phyloP scores from a whole-genome alignment of 1,140 invertebrate species.

The Eufriesea mexicana region DNA sequence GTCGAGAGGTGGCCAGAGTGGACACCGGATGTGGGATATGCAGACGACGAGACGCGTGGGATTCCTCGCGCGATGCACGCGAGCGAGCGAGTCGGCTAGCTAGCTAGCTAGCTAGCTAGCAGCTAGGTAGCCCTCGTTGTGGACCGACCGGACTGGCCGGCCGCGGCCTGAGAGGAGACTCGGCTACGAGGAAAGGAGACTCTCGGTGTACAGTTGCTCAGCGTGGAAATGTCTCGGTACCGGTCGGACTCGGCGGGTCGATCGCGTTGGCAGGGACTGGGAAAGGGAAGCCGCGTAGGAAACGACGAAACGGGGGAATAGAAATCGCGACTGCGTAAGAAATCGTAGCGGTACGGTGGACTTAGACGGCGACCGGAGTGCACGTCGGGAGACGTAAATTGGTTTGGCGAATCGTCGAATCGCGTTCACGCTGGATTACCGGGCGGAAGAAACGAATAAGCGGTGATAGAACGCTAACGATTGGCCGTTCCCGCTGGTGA shows the following conservation, averaged over 20 bases:
- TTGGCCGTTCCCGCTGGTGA: neutral
- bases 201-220: neutral
- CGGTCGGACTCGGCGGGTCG: conserved; percentile 5
- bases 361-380: too few species aligned
- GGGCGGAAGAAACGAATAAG: neutral
- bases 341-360: too few species aligned
- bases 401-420: neutral
- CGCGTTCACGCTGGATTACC: conserved; percentile 3
- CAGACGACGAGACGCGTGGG: conserved; percentile 75
- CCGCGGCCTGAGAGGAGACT: too few species aligned
- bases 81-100: neutral
- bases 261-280: too few species aligned
- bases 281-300: neutral
- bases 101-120: too few species aligned
- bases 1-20: conserved; percentile 49
- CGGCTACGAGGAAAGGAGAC: conserved; percentile 2
- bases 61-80: conserved; percentile 61
- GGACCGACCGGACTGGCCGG: conserved; percentile 32
- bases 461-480: neutral
- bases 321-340: neutral
- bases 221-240: neutral
- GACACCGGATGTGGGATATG: conserved; percentile 74
- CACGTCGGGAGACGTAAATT: neutral
- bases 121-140: too few species aligned
- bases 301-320: neutral